A percentile compares a stretch with the other conserved stretches of the same genome.
Conservation (phyloP, 1,140 invertebrate genomes). For the Vanessa atalanta region DNA sequence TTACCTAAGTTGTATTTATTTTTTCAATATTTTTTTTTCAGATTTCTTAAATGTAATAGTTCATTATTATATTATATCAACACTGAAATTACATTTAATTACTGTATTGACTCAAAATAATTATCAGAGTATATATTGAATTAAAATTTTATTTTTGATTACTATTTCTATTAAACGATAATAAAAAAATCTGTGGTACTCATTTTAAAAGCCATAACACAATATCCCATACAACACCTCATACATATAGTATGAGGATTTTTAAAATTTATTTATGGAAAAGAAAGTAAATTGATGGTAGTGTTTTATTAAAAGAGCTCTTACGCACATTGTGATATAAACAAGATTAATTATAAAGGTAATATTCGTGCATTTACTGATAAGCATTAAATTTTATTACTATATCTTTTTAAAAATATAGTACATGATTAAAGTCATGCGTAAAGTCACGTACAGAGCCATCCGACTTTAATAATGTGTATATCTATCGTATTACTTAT, state of each 20-base stretch:
- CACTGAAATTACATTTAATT: too few species aligned
- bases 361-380: not conserved
- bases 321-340: not conserved
- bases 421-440: not conserved
- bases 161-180: too few species aligned
- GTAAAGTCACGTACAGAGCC: constrained; percentile 2
- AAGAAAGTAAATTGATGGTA: not conserved
- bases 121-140: too few species aligned
- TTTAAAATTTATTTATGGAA: too few species aligned
- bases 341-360: not conserved
- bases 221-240: too few species aligned
- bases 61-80: not conserved
- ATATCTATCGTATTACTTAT: not conserved
- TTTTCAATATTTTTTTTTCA: not conserved
- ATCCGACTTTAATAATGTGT: not conserved
- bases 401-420: not conserved
- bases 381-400: not conserved
- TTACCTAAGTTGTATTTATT: not conserved
- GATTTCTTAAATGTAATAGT: not conserved
- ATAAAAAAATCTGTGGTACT: too few species aligned
- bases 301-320: not conserved
- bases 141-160: too few species aligned
- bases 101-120: too few species aligned
- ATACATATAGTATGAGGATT: too few species aligned
- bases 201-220: too few species aligned